Base-by-base conservation (phyloP, 2,888 invertebrate genomes). In the Pristionchus fissidentatus region DNA sequence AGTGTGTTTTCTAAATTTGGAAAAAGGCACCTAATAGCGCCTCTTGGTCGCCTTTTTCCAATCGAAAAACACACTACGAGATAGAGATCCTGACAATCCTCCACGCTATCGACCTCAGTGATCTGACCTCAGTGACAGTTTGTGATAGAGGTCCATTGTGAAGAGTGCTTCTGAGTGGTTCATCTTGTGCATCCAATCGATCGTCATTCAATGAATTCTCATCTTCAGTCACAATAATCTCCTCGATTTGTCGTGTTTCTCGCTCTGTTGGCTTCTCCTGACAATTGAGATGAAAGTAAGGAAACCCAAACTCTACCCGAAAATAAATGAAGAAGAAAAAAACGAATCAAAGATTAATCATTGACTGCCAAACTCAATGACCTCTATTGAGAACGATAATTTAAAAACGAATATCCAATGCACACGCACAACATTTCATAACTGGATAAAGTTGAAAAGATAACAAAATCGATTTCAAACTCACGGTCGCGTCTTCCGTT, bases 131-230 rank as follows among this genome's bases (percentile, higher is more conserved):
- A 73, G 83, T 83, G 41, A 83, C 57, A 26, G 83, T 83, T n/a
- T 83, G 83, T 13, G 83, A 83, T 41, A 83, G 35, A 15, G 83
- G 83, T 35, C 83, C 83, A 55, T 83, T 83, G 19, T 73, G 49
- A 26, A 83, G 73, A 52, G 73, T 73, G n/a, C 41, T 41, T 22
- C 83, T 49, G 35, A 83, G 55, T 52, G 83, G 52, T 70, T 83
- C 83, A 73, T 83, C 83, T 41, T 83, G 83, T 0, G 70, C 70
- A 41, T 83, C 83, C 73, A 83, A 55, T 52, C 73, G 83, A n/a
- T 83, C 29, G 43, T 52, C 52, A 35, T 35, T 52, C 26, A 83
- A 38, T 15, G 26, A 5, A 43, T 62, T 81, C 35, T 81, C 80
- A 81, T 81, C 80, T 19, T 81, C 80, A 26, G 80, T 62, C 62